Base-by-base conservation (phyloP, 1,140 invertebrate species). In the Drosophila melanogaster region DNA sequence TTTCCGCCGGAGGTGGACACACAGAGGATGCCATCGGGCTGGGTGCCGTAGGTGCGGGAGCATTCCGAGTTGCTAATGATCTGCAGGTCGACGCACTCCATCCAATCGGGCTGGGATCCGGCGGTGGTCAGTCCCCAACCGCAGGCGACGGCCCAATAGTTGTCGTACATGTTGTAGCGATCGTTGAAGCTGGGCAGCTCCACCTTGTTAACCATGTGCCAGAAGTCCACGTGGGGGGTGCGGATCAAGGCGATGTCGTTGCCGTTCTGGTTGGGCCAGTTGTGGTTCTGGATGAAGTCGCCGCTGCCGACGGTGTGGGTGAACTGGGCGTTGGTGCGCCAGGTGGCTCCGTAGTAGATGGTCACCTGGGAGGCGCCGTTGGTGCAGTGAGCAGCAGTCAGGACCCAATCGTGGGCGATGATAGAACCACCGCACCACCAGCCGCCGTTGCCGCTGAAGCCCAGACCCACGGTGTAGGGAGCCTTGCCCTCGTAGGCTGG, bases 321-420 rank as follows among this genome's bases (percentile, higher is more conserved):
- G 53, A n/a, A 67, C 64, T 79, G 73, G 54, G 77, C 59, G 15
- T 56, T 76, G 40, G 75, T 81, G 41, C 86, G 77, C 43, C 53
- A 62, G 17, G 75, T 77, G 51, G 86, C 83, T n/a, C 85, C 85
- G 37, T 67, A 81, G 74, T 84, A 81, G 41, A 83, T 38, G 46
- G 70, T 84, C 17, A 69, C 65, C n/a, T 35, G 37, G 0, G 35
- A 64, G 38, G 77, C 49, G 15, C 4, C 14, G 14, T 53, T 46
- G 26, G 38, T 57, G 75, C 94, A 95, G 74, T 95, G 94, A 7
- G 93, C 94, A 4, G 94, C 94, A 4, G 94, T 93, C n/a, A 95
- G 66, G 2, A 95, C 87, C 93, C 76, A 94, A 15, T 91, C 47
- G 57, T 91, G 62, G 56, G 87, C 91, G 24, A 95, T 93, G 49